Conservation (phyloP, 1,140 invertebrate species). For the Platorchestia sp. region DNA sequence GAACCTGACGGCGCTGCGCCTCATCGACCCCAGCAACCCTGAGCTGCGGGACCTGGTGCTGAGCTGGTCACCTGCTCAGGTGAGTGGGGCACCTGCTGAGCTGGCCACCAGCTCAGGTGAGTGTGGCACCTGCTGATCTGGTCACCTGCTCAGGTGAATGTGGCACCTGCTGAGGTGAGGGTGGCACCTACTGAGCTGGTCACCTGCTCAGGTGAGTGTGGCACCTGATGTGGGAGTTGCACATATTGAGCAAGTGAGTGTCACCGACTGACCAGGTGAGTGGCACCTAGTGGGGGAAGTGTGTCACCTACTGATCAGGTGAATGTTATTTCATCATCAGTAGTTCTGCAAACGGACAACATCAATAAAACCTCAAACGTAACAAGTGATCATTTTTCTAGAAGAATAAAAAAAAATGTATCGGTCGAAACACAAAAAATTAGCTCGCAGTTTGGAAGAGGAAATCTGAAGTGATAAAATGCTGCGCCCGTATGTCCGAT, state of each 20-base stretch:
- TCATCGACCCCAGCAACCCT: slow-evolving; percentile 79
- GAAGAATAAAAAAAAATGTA: no score
- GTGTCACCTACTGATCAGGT: neutral
- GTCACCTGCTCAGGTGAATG: neutral
- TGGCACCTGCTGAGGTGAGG: neutral
- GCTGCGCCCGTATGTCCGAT: no score
- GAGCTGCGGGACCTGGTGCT: neutral
- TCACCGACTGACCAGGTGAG: neutral
- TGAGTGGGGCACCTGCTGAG: neutral
- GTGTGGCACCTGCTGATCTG: neutral
- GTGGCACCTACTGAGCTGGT: neutral
- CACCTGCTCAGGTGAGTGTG: neutral
- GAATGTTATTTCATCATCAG: neutral
- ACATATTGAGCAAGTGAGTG: neutral
- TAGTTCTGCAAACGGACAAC: no score
- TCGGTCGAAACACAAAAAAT: no score
- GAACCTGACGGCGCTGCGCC: slow-evolving; percentile 90
- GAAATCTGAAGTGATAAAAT: no score
- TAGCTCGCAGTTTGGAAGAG: no score
- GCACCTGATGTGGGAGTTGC: no score
- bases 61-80: neutral
- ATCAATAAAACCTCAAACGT: neutral
- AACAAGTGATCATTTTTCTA: neutral
- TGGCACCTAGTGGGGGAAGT: neutral
- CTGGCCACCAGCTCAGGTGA: neutral